These are phyloP conservation scores for Orgyia antiqua DNA, from an alignment of 2,888 invertebrate genomes.

Conservation along the genomic window DNA sequence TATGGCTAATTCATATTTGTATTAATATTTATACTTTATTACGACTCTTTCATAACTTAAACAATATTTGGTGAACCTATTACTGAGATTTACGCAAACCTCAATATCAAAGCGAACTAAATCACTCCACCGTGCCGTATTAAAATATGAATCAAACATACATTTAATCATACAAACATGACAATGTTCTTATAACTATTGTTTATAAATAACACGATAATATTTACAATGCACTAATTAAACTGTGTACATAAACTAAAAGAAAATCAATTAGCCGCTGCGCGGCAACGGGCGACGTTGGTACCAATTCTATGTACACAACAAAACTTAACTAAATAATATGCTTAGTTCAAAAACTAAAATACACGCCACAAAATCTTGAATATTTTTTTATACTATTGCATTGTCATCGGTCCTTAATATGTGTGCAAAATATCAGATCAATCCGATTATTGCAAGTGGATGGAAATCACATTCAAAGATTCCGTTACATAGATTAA, in stretches of 20 bases:
- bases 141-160: slow-evolving; percentile 23
- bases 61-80: slow-evolving; percentile 58
- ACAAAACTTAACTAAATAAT: too few species aligned
- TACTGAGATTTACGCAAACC: slow-evolving; percentile 9
- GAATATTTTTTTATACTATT: too few species aligned
- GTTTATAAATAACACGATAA: slow-evolving; percentile 34
- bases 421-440: too few species aligned
- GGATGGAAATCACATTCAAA: too few species aligned
- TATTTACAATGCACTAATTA: slow-evolving; percentile 57
- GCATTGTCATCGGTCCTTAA: too few species aligned
- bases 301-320: too few species aligned
- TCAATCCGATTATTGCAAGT: too few species aligned
- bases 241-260: slow-evolving; percentile 30
- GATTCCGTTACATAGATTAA: too few species aligned
- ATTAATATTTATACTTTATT: slow-evolving; percentile 41
- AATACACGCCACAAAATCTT: too few species aligned
- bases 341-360: too few species aligned
- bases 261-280: slow-evolving; percentile 18
- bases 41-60: slow-evolving; percentile 44
- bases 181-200: slow-evolving; percentile 19
- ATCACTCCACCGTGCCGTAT: slow-evolving; percentile 11
- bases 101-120: slow-evolving; percentile 15
- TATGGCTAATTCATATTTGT: slow-evolving; percentile 56
- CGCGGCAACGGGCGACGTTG: too few species aligned
- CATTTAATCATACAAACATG: slow-evolving; percentile 19